Base-by-base conservation (phyloP, 53 echinoderm and acorn worm genomes). In the Arbacia lixula region DNA sequence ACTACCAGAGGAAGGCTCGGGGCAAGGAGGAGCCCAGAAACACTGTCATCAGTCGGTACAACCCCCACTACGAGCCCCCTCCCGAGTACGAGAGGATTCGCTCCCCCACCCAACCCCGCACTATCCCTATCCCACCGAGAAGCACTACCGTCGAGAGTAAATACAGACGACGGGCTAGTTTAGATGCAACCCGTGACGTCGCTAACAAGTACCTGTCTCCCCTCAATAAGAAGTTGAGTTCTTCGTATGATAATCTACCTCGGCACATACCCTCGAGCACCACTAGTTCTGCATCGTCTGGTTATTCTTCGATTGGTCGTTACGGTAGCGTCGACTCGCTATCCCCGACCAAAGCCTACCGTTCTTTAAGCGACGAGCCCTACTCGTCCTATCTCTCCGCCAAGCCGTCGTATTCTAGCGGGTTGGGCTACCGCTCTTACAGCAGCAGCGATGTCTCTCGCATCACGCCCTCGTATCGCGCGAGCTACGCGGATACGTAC, bases 191-290 rank as follows among this genome's bases (percentile, higher is more conserved):
- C 27, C 62, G 52, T 28, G 82, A 81, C 25, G 19, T 63, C 61
- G 26, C 64, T 20, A 37, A 37, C 30, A 27, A 33, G 1, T 81
- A 81, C 17, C 82, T 62, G 9, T 38, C 82, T 39, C 62, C 63
- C 25, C 82, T 61, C 27, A 81, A 46, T 38, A 81, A 77, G 27
- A 77, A 60, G 55, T 58, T 81, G 26, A 81, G 82, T 24, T 63
- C 82, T 27, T 81, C 82, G 4, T 81, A 81, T 50, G 82, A 81
- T 63, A 81, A 49, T 63, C 82, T 81, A 81, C 82, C 82, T 81
- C 82, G 82, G 27, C 49, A 81, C 41, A 32, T 42, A 4, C 64
- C 82, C 30, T 81, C 82, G 17, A 81, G 82, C 43, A 81, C 82
- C 1, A 31, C 49, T 1, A 81, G 82, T 21, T 81, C 82, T 2